phyloP scores from a whole-genome alignment of 2,113 vertebrate species.

The Carlito syrichta region DNA sequence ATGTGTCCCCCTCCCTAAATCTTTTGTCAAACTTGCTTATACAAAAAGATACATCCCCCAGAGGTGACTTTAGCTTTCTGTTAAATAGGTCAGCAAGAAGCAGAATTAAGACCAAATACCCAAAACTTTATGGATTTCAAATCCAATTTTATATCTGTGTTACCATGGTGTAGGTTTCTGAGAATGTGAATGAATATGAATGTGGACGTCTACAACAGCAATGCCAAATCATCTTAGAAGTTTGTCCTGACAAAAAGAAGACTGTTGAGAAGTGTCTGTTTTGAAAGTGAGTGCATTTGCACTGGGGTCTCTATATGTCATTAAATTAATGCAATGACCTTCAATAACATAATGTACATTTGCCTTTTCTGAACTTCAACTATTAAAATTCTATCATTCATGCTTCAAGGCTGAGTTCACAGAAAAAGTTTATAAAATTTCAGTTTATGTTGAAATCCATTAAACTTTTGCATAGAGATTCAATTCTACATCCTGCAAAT shows the following conservation, averaged over 20 bases:
- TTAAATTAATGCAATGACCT: constrained; percentile 30
- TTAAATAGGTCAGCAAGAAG: constrained; percentile 33
- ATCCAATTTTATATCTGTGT: neutral
- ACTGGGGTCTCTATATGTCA: neutral
- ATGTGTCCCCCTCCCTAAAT: constrained; percentile 16
- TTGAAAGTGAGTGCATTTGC: neutral
- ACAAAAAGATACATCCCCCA: neutral
- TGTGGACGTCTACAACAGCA: neutral
- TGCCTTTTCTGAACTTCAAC: neutral
- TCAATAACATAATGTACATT: neutral
- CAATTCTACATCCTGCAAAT: neutral
- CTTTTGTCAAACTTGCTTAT: constrained; percentile 35
- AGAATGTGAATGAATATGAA: neutral
- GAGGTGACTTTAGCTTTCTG: constrained; percentile 28
- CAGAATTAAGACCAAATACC: neutral
- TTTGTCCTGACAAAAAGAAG: neutral
- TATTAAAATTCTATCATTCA: constrained; percentile 30
- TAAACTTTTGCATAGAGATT: neutral
- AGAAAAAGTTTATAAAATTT: neutral
- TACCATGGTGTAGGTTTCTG: neutral
- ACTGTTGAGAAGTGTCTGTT: neutral
- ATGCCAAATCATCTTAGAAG: neutral
- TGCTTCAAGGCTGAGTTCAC: neutral
- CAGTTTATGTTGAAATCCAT: neutral
- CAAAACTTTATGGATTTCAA: neutral